Percentiles rank a stretch among this genome's conserved stretches.
phyloP scores from a whole-genome alignment of 2,113 vertebrate genomes.

The Gymnarchus niloticus region DNA sequence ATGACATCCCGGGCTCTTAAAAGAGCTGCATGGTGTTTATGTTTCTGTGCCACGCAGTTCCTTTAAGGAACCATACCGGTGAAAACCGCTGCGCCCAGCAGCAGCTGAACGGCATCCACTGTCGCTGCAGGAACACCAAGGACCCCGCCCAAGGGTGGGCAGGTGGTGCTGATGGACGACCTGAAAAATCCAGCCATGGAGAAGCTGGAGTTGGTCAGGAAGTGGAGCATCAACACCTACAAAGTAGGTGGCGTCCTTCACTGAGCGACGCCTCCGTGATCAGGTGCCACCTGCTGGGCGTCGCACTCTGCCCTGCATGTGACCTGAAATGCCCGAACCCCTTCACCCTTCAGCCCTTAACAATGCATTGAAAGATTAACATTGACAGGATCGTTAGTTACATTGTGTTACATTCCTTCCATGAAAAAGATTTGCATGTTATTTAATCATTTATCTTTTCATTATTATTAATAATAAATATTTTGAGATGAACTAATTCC shows the following conservation, averaged over 20 bases:
- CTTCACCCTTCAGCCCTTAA: background rate
- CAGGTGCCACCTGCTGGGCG: background rate
- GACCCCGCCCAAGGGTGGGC: conserved; percentile 66
- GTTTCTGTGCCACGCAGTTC: background rate
- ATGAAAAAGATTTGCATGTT: too few relatives aligned
- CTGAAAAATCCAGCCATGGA: conserved; percentile 93
- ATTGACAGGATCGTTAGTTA: too few relatives aligned
- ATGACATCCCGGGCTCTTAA: background rate
- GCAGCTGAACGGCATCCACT: conserved; percentile 19
- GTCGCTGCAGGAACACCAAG: conserved; percentile 42
- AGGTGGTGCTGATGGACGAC: conserved; percentile 87
- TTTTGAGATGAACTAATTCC: too few relatives aligned
- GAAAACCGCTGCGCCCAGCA: background rate
- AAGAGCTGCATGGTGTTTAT: background rate
- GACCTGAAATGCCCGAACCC: background rate
- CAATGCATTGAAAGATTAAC: background rate
- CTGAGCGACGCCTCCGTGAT: background rate
- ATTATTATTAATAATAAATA: background rate
- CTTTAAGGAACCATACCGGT: background rate
- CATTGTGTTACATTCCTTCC: too few relatives aligned
- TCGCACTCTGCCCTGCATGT: background rate
- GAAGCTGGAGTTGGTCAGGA: conserved; percentile 90
- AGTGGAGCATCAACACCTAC: conserved; percentile 96
- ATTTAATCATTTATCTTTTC: background rate
- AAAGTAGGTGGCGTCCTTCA: conserved; percentile 69